Conservation (phyloP, 2,888 invertebrate genomes). For the Mongoloraphidia duomilia region DNA sequence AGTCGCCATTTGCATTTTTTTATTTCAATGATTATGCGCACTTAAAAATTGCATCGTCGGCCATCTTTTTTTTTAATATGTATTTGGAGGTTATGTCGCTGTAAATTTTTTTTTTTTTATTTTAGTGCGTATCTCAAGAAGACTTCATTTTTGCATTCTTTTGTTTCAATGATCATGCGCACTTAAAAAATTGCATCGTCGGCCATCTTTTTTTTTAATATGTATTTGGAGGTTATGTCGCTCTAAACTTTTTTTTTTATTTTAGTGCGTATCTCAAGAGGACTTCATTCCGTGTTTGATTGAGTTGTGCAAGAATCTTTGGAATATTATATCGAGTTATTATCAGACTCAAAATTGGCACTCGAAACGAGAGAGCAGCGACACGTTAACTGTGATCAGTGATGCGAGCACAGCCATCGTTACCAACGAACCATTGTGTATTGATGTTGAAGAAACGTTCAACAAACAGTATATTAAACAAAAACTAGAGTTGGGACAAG, state of each 20-base stretch:
- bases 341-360: conserved; percentile 69
- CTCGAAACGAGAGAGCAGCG: conserved; percentile 33
- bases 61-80: neutral
- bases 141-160: conserved; percentile 36
- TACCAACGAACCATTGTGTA: conserved; percentile 15
- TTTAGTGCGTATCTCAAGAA: conserved; percentile 38
- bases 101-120: conserved; percentile 8
- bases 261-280: conserved; percentile 38
- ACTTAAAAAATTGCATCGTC: too few species aligned
- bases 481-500: conserved; percentile 75
- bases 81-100: too few species aligned
- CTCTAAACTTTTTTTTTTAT: conserved; percentile 7
- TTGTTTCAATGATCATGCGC: too few species aligned
- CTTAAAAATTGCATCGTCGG: too few species aligned
- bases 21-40: too few species aligned
- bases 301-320: conserved; percentile 75
- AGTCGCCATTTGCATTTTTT: too few species aligned
- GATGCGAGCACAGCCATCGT: conserved; percentile 3
- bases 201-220: neutral
- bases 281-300: conserved; percentile 61
- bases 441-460: conserved; percentile 47
- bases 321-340: conserved; percentile 68
- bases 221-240: too few species aligned
- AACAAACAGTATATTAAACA: conserved; percentile 70
- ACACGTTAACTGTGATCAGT: conserved; percentile 21